Evolutionary conservation across 37 sponge, comb jelly and placozoan genomes (phyloP).

Genomic region (Diacarnus erythraeanus): DNA sequence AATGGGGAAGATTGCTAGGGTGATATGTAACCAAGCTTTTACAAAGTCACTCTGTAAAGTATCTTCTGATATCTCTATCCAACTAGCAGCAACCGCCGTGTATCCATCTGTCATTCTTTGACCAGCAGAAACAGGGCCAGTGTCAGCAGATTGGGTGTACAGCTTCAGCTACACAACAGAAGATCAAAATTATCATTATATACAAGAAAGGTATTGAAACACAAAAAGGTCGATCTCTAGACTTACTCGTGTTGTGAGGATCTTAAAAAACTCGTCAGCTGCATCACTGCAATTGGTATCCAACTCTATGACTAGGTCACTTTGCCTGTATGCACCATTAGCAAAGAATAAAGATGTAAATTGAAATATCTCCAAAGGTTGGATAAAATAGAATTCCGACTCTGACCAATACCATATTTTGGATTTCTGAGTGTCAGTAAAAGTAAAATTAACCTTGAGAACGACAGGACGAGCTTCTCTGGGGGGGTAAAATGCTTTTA

Average conservation of each 20-base stretch:
- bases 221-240: background rate
- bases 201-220: background rate
- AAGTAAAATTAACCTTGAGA: slow-evolving; percentile 18
- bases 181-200: no score
- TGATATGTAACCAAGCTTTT: slow-evolving; percentile 26
- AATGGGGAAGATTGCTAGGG: slow-evolving; percentile 19
- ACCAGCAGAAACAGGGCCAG: background rate
- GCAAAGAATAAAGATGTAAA: slow-evolving; percentile 31
- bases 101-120: slow-evolving; percentile 12
- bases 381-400: slow-evolving; percentile 33
- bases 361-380: slow-evolving; percentile 37
- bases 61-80: slow-evolving; percentile 4
- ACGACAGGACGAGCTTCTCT: slow-evolving; percentile 25
- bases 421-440: background rate
- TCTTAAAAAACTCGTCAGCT: background rate
- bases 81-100: slow-evolving; percentile 23
- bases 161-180: slow-evolving; percentile 31
- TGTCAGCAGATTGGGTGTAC: slow-evolving; percentile 16
- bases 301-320: background rate
- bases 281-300: background rate
- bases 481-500: slow-evolving; percentile 23
- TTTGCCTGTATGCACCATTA: slow-evolving; percentile 3
- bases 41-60: background rate
- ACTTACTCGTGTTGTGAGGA: slow-evolving; percentile 30
- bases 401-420: slow-evolving; percentile 32